Percentiles rank a stretch among this genome's conserved stretches.
Evolutionary conservation across 2,113 vertebrate genomes (phyloP).

Genomic region (Zapus hudsonius): DNA sequence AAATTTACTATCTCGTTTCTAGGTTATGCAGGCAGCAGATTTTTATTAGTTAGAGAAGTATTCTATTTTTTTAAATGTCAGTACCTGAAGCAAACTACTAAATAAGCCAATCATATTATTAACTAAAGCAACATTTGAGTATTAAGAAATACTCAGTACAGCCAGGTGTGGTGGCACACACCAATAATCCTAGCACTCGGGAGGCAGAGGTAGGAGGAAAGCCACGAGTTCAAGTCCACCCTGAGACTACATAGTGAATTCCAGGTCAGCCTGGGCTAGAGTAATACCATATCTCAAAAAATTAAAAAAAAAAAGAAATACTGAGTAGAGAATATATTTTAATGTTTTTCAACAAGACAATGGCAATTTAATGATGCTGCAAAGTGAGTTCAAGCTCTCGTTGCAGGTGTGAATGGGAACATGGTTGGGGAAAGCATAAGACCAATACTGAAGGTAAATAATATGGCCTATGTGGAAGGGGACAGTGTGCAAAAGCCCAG

Average conservation of each 20-base stretch:
- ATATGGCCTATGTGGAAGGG: slow-evolving; percentile 61
- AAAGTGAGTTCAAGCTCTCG: neutral
- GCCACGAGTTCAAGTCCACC: too few species aligned
- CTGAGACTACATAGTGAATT: too few species aligned
- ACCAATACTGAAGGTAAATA: slow-evolving; percentile 24
- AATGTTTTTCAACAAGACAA: neutral
- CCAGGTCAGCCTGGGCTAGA: too few species aligned
- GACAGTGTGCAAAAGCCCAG: slow-evolving; percentile 65
- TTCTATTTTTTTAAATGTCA: slow-evolving; percentile 37
- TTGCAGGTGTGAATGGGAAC: slow-evolving; percentile 43
- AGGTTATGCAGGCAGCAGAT: neutral
- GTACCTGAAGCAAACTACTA: neutral
- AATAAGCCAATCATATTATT: neutral
- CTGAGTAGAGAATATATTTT: neutral
- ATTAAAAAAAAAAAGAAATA: too few species aligned
- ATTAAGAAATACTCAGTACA: slow-evolving; percentile 31
- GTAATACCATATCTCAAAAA: too few species aligned
- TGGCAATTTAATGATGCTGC: neutral
- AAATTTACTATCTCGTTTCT: slow-evolving; percentile 1
- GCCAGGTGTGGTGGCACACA: too few species aligned
- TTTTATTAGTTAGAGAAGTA: neutral
- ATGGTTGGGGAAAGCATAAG: neutral
- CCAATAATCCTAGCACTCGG: too few species aligned
- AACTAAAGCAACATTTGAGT: slow-evolving; percentile 20
- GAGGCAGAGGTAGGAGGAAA: too few species aligned